Evolutionary conservation across 2,797 vertebrate species (phyloP).

Genomic region (Danio jaintianensis): DNA sequence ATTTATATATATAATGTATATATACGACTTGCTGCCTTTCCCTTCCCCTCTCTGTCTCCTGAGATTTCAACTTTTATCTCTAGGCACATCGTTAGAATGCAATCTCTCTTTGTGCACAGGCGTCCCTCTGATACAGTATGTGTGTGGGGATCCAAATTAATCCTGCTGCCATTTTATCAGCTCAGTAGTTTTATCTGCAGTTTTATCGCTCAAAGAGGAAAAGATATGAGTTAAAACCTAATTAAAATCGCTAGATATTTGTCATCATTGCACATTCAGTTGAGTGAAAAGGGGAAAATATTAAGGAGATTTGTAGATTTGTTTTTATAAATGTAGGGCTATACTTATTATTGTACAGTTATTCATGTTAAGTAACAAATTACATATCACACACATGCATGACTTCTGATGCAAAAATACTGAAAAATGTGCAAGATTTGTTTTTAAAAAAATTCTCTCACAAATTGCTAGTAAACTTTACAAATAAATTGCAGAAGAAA

Average conservation of each 20-base stretch:
- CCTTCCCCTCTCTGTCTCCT: constrained; percentile 26
- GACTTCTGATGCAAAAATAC: too few species aligned
- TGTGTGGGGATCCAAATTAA: constrained; percentile 8
- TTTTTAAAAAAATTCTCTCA: background rate
- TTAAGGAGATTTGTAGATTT: background rate
- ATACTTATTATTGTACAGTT: too few species aligned
- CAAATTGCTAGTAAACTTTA: background rate
- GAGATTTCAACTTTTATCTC: constrained; percentile 50
- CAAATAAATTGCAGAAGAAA: too few species aligned
- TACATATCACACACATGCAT: too few species aligned
- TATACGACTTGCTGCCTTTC: background rate
- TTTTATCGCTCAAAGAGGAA: constrained; percentile 28
- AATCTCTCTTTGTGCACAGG: constrained; percentile 31
- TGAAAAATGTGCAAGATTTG: background rate
- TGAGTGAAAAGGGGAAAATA: background rate
- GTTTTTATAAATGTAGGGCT: too few species aligned
- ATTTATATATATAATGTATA: too few species aligned
- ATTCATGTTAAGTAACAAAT: too few species aligned
- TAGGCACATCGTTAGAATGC: constrained; percentile 46
- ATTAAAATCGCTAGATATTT: constrained; percentile 41
- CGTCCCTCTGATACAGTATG: constrained; percentile 33
- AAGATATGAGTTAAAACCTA: constrained; percentile 41
- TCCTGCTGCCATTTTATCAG: constrained; percentile 40
- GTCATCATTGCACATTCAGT: constrained; percentile 33
- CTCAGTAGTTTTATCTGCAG: constrained; percentile 29